A percentile compares a stretch with the other conserved stretches of the same genome.
These are phyloP conservation scores for Sinopyrophorus schimmeli DNA, from an alignment of 2,888 invertebrate species.

Conservation along the genomic window DNA sequence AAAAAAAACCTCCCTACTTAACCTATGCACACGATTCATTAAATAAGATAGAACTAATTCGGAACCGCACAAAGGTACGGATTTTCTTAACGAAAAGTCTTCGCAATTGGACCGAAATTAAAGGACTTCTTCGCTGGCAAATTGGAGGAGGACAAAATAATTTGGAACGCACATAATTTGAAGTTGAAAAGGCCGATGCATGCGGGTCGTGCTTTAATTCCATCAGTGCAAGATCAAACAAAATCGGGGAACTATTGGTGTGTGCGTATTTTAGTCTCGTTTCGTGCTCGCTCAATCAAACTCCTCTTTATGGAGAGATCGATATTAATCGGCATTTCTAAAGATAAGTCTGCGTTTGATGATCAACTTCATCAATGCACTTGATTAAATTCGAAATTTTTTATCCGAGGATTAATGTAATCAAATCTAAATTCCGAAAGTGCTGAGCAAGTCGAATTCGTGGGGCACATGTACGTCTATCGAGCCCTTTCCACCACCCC, in stretches of 20 bases:
- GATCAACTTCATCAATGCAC: conserved; percentile 32
- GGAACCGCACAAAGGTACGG: too few relatives aligned
- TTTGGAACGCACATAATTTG: conserved; percentile 27
- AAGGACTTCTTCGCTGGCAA: too few relatives aligned
- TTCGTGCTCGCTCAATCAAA: conserved; percentile 42
- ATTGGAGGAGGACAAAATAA: too few relatives aligned
- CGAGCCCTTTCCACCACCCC: conserved; percentile 36
- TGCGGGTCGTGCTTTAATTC: conserved; percentile 32
- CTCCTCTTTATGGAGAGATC: conserved; percentile 38
- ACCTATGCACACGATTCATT: too few relatives aligned
- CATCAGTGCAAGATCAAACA: conserved; percentile 32
- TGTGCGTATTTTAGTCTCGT: conserved; percentile 19
- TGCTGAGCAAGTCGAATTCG: conserved; percentile 33
- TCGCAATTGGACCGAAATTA: not conserved
- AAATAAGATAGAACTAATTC: too few relatives aligned
- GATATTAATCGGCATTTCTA: conserved; percentile 45
- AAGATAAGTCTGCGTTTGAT: conserved; percentile 41
- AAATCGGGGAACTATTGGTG: conserved; percentile 27
- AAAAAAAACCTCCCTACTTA: too few relatives aligned
- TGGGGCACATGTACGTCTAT: too few relatives aligned
- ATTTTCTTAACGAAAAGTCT: too few relatives aligned
- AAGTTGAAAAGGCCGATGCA: conserved; percentile 30
- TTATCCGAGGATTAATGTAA: conserved; percentile 33
- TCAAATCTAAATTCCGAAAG: conserved; percentile 33
- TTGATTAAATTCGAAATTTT: conserved; percentile 34